Conservation (phyloP, 2,888 invertebrate genomes). For the Siphlonurus alternatus region DNA sequence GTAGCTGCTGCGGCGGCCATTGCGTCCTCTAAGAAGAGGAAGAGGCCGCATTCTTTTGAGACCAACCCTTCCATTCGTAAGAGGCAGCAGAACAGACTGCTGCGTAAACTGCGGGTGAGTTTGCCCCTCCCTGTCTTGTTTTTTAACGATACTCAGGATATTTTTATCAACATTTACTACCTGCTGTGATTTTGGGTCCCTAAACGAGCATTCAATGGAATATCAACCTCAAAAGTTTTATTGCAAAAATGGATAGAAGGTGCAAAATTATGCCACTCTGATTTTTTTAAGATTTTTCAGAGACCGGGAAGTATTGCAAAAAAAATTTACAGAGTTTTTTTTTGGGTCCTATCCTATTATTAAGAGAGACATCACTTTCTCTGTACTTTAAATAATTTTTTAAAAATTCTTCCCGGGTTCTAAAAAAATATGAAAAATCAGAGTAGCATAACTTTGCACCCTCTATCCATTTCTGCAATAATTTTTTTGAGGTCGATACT, state of each 20-base stretch:
- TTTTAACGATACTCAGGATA: not conserved
- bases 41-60: slow-evolving; percentile 89
- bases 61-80: slow-evolving; percentile 93
- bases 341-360: slow-evolving; percentile 13
- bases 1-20: slow-evolving; percentile 95
- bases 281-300: too few relatives aligned
- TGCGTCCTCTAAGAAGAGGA: slow-evolving; percentile 86
- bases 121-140: slow-evolving; percentile 5
- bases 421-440: too few relatives aligned
- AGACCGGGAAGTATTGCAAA: too few relatives aligned
- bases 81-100: slow-evolving; percentile 81
- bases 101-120: slow-evolving; percentile 66
- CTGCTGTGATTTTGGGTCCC: not conserved
- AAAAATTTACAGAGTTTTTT: not conserved
- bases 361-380: too few relatives aligned
- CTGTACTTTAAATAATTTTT: too few relatives aligned
- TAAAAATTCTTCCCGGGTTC: too few relatives aligned
- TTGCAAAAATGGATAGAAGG: too few relatives aligned
- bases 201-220: not conserved
- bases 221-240: too few relatives aligned
- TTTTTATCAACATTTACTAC: not conserved
- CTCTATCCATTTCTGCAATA: too few relatives aligned
- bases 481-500: too few relatives aligned
- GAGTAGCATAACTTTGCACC: too few relatives aligned
- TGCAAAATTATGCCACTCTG: too few relatives aligned